Conservation (phyloP, 2,797 vertebrate species). For the Acanthopagrus latus region DNA sequence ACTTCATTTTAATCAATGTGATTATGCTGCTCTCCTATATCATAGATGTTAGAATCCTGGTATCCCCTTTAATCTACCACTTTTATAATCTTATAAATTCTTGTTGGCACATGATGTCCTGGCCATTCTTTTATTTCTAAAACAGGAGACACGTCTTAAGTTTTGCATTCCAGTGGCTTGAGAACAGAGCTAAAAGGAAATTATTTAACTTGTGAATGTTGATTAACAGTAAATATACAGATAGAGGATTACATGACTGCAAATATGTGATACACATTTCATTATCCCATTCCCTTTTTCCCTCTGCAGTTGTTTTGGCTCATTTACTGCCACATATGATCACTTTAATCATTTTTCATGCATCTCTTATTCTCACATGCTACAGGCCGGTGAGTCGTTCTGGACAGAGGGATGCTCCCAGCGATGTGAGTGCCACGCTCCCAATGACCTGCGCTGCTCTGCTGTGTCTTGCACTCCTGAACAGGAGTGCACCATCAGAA, state of each 20-base stretch:
- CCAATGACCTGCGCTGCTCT: constrained; percentile 67
- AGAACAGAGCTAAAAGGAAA: too few relatives aligned
- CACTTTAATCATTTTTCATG: background rate
- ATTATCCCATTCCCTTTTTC: background rate
- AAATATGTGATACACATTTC: background rate
- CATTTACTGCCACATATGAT: background rate
- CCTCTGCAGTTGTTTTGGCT: background rate
- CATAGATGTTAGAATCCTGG: background rate
- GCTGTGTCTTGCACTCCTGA: constrained; percentile 49
- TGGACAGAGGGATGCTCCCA: constrained; percentile 72
- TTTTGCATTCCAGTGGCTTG: too few relatives aligned
- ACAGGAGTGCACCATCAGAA: constrained; percentile 72
- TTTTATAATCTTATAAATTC: too few relatives aligned
- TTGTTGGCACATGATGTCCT: too few relatives aligned
- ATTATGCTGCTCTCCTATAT: background rate
- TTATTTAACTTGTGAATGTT: too few relatives aligned
- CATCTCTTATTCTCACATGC: background rate
- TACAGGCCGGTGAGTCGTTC: constrained; percentile 70
- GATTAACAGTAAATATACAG: background rate
- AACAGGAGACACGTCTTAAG: too few relatives aligned
- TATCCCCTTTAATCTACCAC: background rate
- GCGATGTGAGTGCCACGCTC: constrained; percentile 71
- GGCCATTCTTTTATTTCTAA: too few relatives aligned
- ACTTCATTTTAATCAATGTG: background rate
- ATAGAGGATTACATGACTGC: background rate